Evolutionary conservation across 2,797 vertebrate genomes (phyloP).

Genomic region (Megalops cyprinoides): DNA sequence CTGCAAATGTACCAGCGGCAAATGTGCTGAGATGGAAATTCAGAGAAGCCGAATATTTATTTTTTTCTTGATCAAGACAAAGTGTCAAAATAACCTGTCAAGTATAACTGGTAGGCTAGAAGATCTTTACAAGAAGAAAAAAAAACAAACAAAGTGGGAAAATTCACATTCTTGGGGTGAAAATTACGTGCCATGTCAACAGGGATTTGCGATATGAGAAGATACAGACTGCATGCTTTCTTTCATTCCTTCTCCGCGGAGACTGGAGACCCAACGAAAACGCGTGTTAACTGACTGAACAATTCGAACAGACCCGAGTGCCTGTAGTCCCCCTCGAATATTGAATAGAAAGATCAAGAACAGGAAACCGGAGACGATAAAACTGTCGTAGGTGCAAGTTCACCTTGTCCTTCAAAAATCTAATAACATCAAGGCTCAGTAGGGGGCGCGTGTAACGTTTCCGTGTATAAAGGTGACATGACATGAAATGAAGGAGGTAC

Average conservation of each 20-base stretch:
- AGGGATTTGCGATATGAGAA: slow-evolving; percentile 41
- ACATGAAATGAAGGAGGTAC: no score
- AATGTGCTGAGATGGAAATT: neutral
- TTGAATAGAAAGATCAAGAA: no score
- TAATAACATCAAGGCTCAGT: no score
- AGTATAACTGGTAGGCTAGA: slow-evolving; percentile 41
- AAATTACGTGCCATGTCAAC: slow-evolving; percentile 30
- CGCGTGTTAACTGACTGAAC: neutral
- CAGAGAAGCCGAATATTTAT: neutral
- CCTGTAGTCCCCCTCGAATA: no score
- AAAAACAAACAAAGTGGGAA: slow-evolving; percentile 34
- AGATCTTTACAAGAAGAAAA: slow-evolving; percentile 40
- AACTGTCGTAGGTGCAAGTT: no score
- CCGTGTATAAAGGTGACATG: no score
- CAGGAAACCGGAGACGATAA: no score
- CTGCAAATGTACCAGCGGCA: neutral
- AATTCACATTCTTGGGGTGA: slow-evolving; percentile 31
- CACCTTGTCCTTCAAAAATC: no score
- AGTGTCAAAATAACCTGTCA: slow-evolving; percentile 42
- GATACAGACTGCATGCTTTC: slow-evolving; percentile 40
- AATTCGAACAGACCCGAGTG: no score
- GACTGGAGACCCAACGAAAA: slow-evolving; percentile 46
- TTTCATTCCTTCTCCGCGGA: slow-evolving; percentile 44
- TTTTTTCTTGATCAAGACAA: no score
- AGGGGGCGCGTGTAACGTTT: no score